A percentile compares a stretch with the other conserved stretches of the same genome.
Conservation (phyloP, 2,797 vertebrate species). For the Acanthurus lineatus region DNA sequence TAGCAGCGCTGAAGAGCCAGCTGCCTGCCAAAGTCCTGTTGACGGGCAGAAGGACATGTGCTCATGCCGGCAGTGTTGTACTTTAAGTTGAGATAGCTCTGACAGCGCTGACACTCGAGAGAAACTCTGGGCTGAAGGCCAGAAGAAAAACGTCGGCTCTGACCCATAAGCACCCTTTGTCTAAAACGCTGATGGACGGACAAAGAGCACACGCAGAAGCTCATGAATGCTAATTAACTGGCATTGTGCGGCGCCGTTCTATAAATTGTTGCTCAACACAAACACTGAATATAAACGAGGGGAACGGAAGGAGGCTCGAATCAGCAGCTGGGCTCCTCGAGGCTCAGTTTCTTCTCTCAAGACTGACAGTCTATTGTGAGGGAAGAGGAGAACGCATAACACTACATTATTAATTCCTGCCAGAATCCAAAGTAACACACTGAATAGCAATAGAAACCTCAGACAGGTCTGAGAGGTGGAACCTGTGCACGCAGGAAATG, state of each 20-base stretch:
- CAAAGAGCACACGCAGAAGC: conserved; percentile 74
- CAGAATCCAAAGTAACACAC: conserved; percentile 56
- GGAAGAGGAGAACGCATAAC: conserved; percentile 39
- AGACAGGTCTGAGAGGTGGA: conserved; percentile 7
- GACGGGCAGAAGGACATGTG: conserved; percentile 40
- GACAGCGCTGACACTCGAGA: conserved; percentile 18
- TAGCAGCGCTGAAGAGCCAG: conserved; percentile 52
- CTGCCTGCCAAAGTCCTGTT: conserved; percentile 61
- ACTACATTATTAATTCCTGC: conserved; percentile 68
- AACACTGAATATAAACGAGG: conserved; percentile 80
- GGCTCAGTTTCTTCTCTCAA: conserved; percentile 62
- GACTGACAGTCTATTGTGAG: conserved; percentile 64
- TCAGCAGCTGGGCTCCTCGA: conserved; percentile 62
- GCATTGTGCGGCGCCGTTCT: conserved; percentile 71
- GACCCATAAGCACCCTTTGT: conserved; percentile 74
- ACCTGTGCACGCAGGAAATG: conserved; percentile 3
- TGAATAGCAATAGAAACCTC: conserved; percentile 50
- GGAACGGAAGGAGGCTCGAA: conserved; percentile 64
- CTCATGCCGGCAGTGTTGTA: conserved; percentile 11
- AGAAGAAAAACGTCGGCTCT: conserved; percentile 54
- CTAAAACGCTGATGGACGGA: conserved; percentile 73
- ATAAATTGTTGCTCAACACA: conserved; percentile 73
- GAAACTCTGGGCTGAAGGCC: conserved; percentile 54
- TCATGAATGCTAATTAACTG: conserved; percentile 78
- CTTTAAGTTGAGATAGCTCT: conserved; percentile 42